phyloP scores from a whole-genome alignment of 2,113 vertebrate genomes.

The Agapornis roseicollis region DNA sequence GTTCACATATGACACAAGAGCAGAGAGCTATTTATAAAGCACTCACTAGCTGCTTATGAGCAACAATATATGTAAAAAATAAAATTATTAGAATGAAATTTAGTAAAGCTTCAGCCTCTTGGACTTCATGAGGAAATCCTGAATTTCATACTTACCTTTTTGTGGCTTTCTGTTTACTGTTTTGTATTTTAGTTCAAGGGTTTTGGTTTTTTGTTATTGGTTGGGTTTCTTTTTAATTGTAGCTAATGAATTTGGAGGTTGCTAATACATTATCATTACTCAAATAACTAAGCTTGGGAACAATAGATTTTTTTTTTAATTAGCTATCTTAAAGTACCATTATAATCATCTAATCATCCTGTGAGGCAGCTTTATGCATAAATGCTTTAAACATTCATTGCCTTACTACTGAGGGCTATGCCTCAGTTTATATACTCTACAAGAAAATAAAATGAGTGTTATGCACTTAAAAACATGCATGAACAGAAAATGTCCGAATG shows the following conservation, averaged over 20 bases:
- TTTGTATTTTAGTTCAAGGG: neutral
- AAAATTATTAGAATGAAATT: neutral
- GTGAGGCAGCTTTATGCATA: slow-evolving; percentile 39
- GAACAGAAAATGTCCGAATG: neutral
- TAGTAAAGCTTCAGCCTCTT: neutral
- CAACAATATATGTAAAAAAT: neutral
- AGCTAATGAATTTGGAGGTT: slow-evolving; percentile 23
- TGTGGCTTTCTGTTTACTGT: neutral
- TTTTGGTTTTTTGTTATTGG: neutral
- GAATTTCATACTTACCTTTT: neutral
- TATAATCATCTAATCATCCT: slow-evolving; percentile 70
- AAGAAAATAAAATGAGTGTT: slow-evolving; percentile 32
- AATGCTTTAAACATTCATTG: slow-evolving; percentile 41
- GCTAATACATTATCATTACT: slow-evolving; percentile 63
- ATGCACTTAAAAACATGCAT: neutral
- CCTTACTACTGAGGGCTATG: neutral
- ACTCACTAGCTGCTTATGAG: neutral
- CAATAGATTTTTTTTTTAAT: slow-evolving; percentile 52
- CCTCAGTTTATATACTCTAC: neutral
- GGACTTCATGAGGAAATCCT: neutral
- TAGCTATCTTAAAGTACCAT: slow-evolving; percentile 58
- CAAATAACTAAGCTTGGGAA: slow-evolving; percentile 66
- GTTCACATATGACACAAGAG: neutral
- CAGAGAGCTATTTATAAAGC: neutral
- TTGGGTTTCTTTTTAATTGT: neutral